Conservation (phyloP, 2,888 invertebrate genomes). For the Amblyjoppa proteus region DNA sequence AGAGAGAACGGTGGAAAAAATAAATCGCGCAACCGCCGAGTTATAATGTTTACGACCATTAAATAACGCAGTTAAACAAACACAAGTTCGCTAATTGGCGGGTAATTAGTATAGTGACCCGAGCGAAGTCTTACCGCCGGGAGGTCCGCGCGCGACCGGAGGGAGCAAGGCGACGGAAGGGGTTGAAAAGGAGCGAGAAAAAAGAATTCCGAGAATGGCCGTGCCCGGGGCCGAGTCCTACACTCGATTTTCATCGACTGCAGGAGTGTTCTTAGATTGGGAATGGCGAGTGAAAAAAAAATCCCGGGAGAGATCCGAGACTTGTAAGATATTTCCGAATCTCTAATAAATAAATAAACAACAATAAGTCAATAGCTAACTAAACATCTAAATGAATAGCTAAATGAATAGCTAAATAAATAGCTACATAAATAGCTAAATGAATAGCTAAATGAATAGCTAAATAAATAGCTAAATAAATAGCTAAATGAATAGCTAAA, state of each 20-base stretch:
- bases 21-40: constrained; percentile 71
- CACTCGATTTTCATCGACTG: neutral
- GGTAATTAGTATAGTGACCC: constrained; percentile 82
- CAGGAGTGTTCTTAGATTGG: constrained; percentile 6
- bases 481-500: too few species aligned
- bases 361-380: too few species aligned
- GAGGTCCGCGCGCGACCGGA: constrained; percentile 39
- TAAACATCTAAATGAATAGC: too few species aligned
- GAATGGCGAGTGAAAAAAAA: neutral
- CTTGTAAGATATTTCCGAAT: neutral
- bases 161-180: constrained; percentile 44
- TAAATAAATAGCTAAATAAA: too few species aligned
- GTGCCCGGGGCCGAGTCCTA: neutral
- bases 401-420: too few species aligned
- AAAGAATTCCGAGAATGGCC: constrained; percentile 3
- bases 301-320: neutral
- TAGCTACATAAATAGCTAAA: neutral
- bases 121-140: constrained; percentile 65
- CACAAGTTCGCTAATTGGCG: constrained; percentile 82
- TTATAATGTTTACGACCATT: constrained; percentile 80
- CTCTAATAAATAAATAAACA: neutral
- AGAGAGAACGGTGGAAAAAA: constrained; percentile 21
- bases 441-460: neutral
- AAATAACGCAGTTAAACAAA: constrained; percentile 82
- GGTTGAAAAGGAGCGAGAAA: constrained; percentile 34